phyloP scores from a whole-genome alignment of 2,113 vertebrate genomes.

The Opisthocomus hoazin region DNA sequence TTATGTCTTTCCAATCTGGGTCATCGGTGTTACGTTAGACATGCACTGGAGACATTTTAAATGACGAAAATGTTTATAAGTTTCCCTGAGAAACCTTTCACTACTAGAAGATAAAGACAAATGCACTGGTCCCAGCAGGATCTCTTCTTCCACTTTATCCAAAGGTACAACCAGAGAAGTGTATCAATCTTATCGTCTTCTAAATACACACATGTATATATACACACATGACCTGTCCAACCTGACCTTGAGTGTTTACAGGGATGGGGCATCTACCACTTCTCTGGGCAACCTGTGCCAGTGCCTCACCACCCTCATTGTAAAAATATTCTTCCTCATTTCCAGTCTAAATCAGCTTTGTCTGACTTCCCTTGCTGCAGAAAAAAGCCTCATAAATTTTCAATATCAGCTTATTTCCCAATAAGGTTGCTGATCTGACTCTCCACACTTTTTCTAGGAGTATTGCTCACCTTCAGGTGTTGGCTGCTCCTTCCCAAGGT shows the following conservation, averaged over 20 bases:
- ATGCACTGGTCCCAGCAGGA: not conserved
- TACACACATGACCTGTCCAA: no score
- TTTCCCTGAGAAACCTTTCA: not conserved
- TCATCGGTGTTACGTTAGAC: not conserved
- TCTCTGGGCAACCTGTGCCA: no score
- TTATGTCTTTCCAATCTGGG: not conserved
- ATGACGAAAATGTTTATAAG: not conserved
- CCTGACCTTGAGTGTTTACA: no score
- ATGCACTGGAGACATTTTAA: not conserved
- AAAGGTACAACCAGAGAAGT: not conserved
- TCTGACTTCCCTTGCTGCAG: not conserved
- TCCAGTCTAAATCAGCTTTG: no score
- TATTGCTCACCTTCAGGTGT: not conserved
- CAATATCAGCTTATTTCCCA: not conserved
- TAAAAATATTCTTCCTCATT: no score
- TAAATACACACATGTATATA: not conserved
- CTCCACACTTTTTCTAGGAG: accelerated
- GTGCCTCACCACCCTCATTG: no score
- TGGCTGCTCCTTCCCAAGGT: not conserved
- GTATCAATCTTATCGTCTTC: not conserved
- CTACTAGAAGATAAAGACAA: not conserved
- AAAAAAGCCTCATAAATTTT: not conserved
- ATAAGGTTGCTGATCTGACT: no score
- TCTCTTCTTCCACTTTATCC: not conserved
- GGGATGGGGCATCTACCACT: no score